Evolutionary conservation across 2,113 vertebrate genomes (phyloP).

Genomic region (Osmerus mordax): DNA sequence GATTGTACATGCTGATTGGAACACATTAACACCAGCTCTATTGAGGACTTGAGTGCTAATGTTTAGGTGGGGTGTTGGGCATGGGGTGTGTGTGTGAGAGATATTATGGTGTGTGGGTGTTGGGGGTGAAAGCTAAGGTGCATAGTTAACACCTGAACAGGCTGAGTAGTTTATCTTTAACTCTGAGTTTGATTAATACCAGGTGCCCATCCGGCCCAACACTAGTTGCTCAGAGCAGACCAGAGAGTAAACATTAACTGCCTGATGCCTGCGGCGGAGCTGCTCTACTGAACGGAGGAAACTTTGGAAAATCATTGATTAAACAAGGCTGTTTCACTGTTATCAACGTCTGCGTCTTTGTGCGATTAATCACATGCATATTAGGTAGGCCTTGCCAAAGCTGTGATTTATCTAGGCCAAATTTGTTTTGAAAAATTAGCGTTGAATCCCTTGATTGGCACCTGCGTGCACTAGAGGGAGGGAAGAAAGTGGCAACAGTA

Average conservation of each 20-base stretch:
- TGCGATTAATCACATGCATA: not conserved
- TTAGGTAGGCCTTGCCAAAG: too few relatives aligned
- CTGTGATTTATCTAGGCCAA: too few relatives aligned
- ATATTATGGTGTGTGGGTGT: not conserved
- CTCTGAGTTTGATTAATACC: conserved; percentile 13
- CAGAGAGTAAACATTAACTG: conserved; percentile 35
- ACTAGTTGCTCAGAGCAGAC: conserved; percentile 15
- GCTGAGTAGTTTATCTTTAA: conserved; percentile 41
- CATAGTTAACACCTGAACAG: conserved; percentile 12
- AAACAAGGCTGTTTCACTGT: not conserved
- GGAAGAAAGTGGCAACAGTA: not conserved
- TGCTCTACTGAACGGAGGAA: not conserved
- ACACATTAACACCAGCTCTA: not conserved
- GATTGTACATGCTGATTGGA: not conserved
- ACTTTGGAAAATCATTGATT: conserved; percentile 7
- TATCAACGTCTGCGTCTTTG: not conserved
- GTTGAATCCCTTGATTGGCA: conserved; percentile 7
- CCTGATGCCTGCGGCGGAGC: not conserved
- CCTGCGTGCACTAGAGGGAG: not conserved
- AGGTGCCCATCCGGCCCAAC: conserved; percentile 8
- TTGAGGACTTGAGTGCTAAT: not conserved
- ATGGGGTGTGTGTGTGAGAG: not conserved
- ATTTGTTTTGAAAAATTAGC: conserved; percentile 1
- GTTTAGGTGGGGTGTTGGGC: not conserved
- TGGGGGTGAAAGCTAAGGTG: conserved; percentile 3